phyloP scores from a whole-genome alignment of 1,140 invertebrate species.

The Leptopilina boulardi region DNA sequence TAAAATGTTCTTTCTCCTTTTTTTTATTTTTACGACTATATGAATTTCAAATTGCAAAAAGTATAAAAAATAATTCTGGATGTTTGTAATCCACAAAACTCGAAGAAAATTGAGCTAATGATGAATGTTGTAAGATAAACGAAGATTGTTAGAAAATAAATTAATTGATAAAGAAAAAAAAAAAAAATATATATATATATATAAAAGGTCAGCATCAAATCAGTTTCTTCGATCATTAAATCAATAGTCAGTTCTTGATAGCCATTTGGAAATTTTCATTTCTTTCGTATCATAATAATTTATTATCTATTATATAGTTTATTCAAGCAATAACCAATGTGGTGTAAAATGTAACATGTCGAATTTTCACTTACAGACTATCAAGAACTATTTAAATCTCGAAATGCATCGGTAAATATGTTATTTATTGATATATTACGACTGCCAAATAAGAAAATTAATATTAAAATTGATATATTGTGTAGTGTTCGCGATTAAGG shows the following conservation, averaged over 20 bases:
- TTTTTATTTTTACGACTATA: not conserved
- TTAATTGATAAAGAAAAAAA: slow-evolving; percentile 25
- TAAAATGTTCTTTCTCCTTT: not conserved
- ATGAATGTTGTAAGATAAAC: slow-evolving; percentile 19
- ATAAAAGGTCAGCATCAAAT: slow-evolving; percentile 14
- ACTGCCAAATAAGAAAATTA: slow-evolving; percentile 29
- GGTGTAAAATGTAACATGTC: not conserved
- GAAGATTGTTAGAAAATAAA: slow-evolving; percentile 7
- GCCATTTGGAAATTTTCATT: not conserved
- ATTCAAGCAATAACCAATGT: not conserved
- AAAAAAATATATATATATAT: too few relatives aligned
- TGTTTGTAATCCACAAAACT: not conserved
- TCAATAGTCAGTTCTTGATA: not conserved
- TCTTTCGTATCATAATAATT: not conserved
- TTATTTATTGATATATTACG: slow-evolving; percentile 33
- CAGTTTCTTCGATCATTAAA: slow-evolving; percentile 16
- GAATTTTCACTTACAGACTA: not conserved
- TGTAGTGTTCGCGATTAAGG: slow-evolving; percentile 13
- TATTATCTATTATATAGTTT: not conserved
- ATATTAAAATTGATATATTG: slow-evolving; percentile 29
- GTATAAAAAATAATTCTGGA: slow-evolving; percentile 21
- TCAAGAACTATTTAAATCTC: slow-evolving; percentile 19
- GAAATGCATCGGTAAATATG: slow-evolving; percentile 28
- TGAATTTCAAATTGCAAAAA: slow-evolving; percentile 18
- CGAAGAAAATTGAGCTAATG: slow-evolving; percentile 13